phyloP scores from a whole-genome alignment of 2,888 invertebrate genomes.

The Fragum whitleyi region DNA sequence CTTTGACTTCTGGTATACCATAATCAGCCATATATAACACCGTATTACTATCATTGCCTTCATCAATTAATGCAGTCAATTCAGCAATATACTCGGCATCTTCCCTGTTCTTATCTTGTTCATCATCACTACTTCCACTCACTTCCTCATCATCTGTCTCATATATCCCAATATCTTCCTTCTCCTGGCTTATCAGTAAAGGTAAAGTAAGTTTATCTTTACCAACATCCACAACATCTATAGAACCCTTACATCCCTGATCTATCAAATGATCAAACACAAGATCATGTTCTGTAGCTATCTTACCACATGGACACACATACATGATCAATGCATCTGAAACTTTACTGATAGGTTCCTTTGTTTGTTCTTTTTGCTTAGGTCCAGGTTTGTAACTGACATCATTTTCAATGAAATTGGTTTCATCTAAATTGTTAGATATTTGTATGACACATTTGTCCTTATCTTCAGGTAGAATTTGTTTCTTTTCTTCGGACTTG shows the following conservation, averaged over 20 bases:
- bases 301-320: constrained; percentile 15
- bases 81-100: no score
- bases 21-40: not conserved
- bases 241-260: not conserved
- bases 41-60: not conserved
- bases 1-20: not conserved
- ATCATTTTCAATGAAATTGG: not conserved
- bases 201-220: not conserved
- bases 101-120: not conserved
- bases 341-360: not conserved
- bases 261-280: constrained; percentile 19
- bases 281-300: constrained; percentile 6
- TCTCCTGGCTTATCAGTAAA: not conserved
- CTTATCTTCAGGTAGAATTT: no score
- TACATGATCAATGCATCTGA: not conserved
- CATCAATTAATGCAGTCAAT: not conserved
- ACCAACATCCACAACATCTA: constrained; percentile 3
- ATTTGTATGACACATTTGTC: not conserved
- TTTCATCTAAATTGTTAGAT: not conserved
- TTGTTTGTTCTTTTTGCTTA: not conserved
- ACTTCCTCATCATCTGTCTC: not conserved
- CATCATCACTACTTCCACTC: not conserved
- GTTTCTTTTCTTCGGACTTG: no score
- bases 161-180: not conserved
- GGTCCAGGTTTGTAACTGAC: not conserved